Percentiles rank a stretch among this genome's conserved stretches.
These are phyloP conservation scores for Chorisops tibialis DNA, from an alignment of 2,888 invertebrate genomes.

Conservation along the genomic window DNA sequence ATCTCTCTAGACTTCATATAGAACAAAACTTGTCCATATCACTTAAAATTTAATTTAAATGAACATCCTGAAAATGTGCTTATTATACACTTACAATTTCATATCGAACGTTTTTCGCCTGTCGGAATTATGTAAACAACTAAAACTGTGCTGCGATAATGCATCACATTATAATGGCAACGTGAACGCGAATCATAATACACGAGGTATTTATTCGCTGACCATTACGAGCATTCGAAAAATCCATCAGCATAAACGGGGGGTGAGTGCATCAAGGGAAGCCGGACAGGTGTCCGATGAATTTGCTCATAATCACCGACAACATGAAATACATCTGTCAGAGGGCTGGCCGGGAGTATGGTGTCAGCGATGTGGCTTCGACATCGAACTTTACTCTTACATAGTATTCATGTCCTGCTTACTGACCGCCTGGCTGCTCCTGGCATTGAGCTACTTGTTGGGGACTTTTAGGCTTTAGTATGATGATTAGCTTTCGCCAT, in stretches of 20 bases:
- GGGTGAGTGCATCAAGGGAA: slow-evolving; percentile 12
- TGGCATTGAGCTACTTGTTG: neutral
- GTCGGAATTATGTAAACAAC: too few species aligned
- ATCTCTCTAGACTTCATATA: too few species aligned
- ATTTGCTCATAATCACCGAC: slow-evolving; percentile 25
- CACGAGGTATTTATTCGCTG: slow-evolving; percentile 10
- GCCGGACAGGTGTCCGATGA: slow-evolving; percentile 23
- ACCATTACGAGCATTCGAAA: slow-evolving; percentile 7
- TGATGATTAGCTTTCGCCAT: slow-evolving; percentile 22
- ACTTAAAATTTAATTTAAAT: too few species aligned
- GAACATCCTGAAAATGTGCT: too few species aligned
- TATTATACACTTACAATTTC: too few species aligned
- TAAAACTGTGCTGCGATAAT: too few species aligned
- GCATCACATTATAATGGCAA: too few species aligned
- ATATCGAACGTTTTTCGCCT: too few species aligned
- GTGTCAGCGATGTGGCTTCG: slow-evolving; percentile 22
- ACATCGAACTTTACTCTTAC: too few species aligned
- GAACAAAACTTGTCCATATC: too few species aligned
- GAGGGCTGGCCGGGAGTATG: slow-evolving; percentile 3
- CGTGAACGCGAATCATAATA: neutral
- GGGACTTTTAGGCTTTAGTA: slow-evolving; percentile 18
- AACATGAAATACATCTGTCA: slow-evolving; percentile 26
- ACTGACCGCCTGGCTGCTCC: too few species aligned
- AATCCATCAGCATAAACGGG: neutral
- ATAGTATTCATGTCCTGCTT: too few species aligned